Conservation (phyloP, 2,888 invertebrate genomes). For the Microplitis manilae region DNA sequence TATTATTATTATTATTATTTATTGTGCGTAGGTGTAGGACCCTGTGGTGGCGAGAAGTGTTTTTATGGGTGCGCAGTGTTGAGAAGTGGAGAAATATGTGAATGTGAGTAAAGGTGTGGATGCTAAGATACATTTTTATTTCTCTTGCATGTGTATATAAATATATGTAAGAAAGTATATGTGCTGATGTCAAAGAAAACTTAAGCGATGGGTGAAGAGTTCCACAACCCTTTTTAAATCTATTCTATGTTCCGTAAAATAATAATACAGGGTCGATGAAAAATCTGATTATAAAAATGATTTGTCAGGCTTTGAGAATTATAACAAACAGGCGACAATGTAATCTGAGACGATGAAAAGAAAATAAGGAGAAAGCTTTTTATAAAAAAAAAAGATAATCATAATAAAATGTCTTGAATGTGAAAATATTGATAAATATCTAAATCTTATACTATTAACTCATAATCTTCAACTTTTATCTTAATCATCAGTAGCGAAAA, state of each 20-base stretch:
- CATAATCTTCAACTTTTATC: neutral
- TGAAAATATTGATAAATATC: slow-evolving; percentile 39
- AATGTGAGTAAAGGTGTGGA: neutral
- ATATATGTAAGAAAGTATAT: neutral
- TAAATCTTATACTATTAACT: neutral
- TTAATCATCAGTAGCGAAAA: neutral
- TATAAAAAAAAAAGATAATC: neutral
- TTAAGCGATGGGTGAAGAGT: slow-evolving; percentile 28
- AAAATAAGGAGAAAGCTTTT: neutral
- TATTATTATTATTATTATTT: neutral
- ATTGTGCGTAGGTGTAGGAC: slow-evolving; percentile 41
- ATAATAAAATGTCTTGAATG: slow-evolving; percentile 24
- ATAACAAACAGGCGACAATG: slow-evolving; percentile 49
- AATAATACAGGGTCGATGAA: slow-evolving; percentile 42
- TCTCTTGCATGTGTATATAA: neutral
- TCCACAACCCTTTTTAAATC: slow-evolving; percentile 46
- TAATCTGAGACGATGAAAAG: slow-evolving; percentile 43
- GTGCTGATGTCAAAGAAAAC: slow-evolving; percentile 28
- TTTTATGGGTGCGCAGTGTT: slow-evolving; percentile 30
- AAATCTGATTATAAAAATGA: slow-evolving; percentile 59
- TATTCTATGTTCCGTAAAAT: neutral
- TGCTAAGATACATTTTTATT: neutral
- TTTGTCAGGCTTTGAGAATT: slow-evolving; percentile 51
- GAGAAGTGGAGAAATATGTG: slow-evolving; percentile 8
- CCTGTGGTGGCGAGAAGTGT: slow-evolving; percentile 36